These are phyloP conservation scores for Pantherophis vulpinus DNA, from an alignment of 2,797 vertebrate species.

Conservation along the genomic window DNA sequence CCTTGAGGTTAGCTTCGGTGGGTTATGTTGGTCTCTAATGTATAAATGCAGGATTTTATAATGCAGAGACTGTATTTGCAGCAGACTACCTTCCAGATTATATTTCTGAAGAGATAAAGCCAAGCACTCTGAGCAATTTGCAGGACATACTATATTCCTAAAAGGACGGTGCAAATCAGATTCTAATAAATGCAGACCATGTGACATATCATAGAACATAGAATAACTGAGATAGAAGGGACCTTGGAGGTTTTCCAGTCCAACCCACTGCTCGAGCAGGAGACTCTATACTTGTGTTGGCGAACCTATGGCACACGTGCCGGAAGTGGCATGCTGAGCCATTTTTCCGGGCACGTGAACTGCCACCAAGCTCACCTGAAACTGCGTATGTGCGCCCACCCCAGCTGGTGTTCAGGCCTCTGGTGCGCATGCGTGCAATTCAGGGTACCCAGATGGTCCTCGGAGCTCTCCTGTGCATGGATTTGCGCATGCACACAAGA, in stretches of 20 bases:
- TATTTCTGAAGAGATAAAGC: constrained; percentile 56
- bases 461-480: no score
- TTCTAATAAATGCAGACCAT: constrained; percentile 27
- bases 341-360: no score
- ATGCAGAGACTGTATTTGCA: constrained; percentile 46
- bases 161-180: constrained; percentile 30
- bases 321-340: no score
- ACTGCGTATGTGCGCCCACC: fast-evolving
- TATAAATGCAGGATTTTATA: constrained; percentile 61
- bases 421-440: no score
- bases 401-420: no score
- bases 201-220: background rate
- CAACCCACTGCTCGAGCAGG: background rate
- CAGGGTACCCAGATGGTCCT: no score
- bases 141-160: constrained; percentile 38
- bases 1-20: constrained; percentile 54
- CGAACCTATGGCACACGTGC: no score
- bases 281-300: no score
- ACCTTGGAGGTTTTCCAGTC: background rate
- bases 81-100: constrained; percentile 52
- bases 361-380: no score
- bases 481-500: no score
- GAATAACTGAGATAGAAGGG: background rate
- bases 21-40: constrained; percentile 45
- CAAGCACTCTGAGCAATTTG: constrained; percentile 43